These are phyloP conservation scores for Ips typographus DNA, from an alignment of 1,140 invertebrate genomes.

Conservation along the genomic window DNA sequence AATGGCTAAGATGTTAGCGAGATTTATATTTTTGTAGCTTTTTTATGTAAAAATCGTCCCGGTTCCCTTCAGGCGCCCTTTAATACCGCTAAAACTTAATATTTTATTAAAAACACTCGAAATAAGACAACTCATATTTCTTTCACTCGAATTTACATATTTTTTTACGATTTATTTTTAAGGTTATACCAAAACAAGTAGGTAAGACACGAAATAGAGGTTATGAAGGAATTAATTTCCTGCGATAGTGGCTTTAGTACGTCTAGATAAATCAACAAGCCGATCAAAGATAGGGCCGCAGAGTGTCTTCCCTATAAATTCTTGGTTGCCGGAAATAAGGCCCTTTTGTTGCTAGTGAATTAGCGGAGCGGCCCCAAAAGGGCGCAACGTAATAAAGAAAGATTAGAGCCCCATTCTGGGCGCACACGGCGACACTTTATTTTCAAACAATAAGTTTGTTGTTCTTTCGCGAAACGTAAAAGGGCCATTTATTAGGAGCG, in stretches of 20 bases:
- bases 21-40: constrained; percentile 36
- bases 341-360: constrained; percentile 15
- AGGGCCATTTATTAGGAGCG: background rate
- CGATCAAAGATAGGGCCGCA: background rate
- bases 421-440: constrained; percentile 14
- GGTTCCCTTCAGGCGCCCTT: background rate
- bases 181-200: no score
- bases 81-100: no score
- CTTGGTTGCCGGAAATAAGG: constrained; percentile 1
- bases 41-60: constrained; percentile 15
- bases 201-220: no score
- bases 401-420: constrained; percentile 8
- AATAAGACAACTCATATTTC: no score
- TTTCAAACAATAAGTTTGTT: constrained; percentile 21
- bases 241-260: background rate
- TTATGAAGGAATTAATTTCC: background rate
- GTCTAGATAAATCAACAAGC: background rate
- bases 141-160: no score
- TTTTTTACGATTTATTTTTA: no score
- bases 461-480: constrained; percentile 7
- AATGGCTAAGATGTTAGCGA: constrained; percentile 37
- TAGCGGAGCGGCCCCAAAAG: constrained; percentile 2
- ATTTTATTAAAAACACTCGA: no score
- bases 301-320: constrained; percentile 2
- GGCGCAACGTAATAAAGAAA: constrained; percentile 11